Evolutionary conservation across 2,113 vertebrate species (phyloP), one percentile per base, ranked within the genome.

Genomic region (Grus americana): DNA sequence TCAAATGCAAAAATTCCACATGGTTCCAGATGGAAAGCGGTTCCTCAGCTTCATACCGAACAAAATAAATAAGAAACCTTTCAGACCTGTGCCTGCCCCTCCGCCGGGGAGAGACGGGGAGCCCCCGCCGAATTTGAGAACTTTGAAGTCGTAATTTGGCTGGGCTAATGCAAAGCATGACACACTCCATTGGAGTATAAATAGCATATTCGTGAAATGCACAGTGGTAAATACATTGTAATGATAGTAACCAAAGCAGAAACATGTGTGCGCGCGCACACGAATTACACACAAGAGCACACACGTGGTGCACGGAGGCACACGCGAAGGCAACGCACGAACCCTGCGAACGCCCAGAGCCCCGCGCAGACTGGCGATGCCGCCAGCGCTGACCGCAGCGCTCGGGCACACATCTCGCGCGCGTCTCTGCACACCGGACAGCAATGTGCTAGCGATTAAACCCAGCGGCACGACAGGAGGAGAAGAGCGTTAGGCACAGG

Each of bases 21-120:
- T 83, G 88, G 94, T 97, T 98, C 98, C 97, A 98, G 98, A 98
- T 98, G 97, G 97, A 97, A 93, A 97, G 89, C 2, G 91, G 93
- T 67, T 93, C 95, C 94, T 96, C 57, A 29, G 8, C 80, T 88
- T 91, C 70, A 27, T 11, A 59, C 52, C 2, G 15, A 84, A 80
- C 26, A n/a, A 79, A 93, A 81, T 57, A 86, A 93, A 82, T 94
- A 88, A 93, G 85, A 70, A 87, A 59, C 95, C 85, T 96, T 95
- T 95, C 93, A 96, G 97, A 54, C 72, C 93, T 55, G 62, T 4
- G 58, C 63, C 86, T 32, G 88, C 90, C 73, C 90, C 94, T 55
- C 47, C 4, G 61, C 72, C 19, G 40, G 80, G 68, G 78, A 67
- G 58, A 36, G 81, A 34, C 20, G 26, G 90, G 81, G 73, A 95